Evolutionary conservation across 2,888 invertebrate species (phyloP), one percentile per base, ranked within the genome.

Genomic region (Catotricha subobsoleta): DNA sequence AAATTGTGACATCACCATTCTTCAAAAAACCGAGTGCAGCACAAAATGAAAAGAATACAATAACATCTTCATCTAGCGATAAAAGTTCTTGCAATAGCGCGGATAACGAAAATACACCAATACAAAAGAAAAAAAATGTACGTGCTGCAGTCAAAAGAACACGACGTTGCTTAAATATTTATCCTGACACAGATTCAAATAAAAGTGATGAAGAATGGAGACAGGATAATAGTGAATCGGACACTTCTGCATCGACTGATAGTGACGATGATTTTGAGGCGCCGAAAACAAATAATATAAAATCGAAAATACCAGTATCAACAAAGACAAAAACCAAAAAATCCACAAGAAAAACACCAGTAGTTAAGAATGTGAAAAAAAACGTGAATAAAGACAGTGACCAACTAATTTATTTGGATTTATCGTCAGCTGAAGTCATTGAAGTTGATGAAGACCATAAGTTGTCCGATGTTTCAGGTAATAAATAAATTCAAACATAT

Each of bases 331-430:
- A 7, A n/a, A n/a, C n/a, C n/a, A n/a, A n/a, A n/a, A n/a, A n/a
- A n/a, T n/a, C n/a, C n/a, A n/a, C n/a, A n/a, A 7, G 6, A 23
- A 23, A 23, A 7, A 23, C 9, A 7, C 5, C 23, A 5, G 28
- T 12, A 12, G 28, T 12, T 28, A 12, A 28, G 9, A n/a, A 28
- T 28, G 28, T 12, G 2, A 33, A 34, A 30, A 34, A 40, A 29
- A 23, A 19, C 13, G 20, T 41, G 20, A 30, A 42, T n/a, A 25
- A 31, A 6, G 23, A 38, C 9, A n/a, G 12, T 28, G 9, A 47
- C 25, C 45, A 54, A 6, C 12, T 61, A 1, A 51, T 59, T 3
- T 61, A 59, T 42, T 48, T 61, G 37, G 59, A 61, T 48, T 46
- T 61, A 5, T 25, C 38, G 18, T 53, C 56, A 18, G 54, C 54